Conservation (phyloP, 2,113 vertebrate genomes). For the Cephalopholis sonnerati region DNA sequence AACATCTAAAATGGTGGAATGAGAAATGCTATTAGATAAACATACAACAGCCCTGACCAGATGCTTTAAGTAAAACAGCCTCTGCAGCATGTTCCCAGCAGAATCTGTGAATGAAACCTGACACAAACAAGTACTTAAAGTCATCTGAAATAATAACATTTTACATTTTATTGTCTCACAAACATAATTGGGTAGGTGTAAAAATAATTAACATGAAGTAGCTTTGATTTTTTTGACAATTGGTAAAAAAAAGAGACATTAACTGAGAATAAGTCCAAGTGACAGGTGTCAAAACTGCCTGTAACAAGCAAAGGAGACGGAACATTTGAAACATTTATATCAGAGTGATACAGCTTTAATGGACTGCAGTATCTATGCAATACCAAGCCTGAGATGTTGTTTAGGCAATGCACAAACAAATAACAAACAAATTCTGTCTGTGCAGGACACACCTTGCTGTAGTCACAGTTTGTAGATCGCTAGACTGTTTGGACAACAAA, state of each 20-base stretch:
- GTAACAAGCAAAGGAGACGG: not conserved
- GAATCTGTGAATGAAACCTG: conserved; percentile 17
- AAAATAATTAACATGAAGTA: conserved; percentile 28
- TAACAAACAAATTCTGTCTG: not conserved
- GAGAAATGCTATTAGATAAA: not conserved
- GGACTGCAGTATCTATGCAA: not conserved
- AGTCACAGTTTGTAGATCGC: conserved; percentile 6
- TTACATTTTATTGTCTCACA: conserved; percentile 39
- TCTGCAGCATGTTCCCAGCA: not conserved
- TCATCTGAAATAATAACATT: conserved; percentile 13
- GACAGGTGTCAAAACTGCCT: not conserved
- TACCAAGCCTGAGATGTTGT: not conserved
- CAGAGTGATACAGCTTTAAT: conserved; percentile 5
- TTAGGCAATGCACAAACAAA: not conserved
- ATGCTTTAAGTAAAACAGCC: not conserved
- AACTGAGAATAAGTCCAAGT: conserved; percentile 1
- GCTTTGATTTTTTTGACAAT: conserved; percentile 1
- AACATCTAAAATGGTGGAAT: not conserved
- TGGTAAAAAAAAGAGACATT: not conserved
- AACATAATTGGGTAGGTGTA: conserved; percentile 16
- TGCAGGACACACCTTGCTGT: not conserved
- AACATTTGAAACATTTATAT: conserved; percentile 8
- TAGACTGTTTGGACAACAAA: conserved; percentile 21
- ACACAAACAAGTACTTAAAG: conserved; percentile 12
- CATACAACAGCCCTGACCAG: not conserved